Percentiles rank a stretch among this genome's conserved stretches.
phyloP scores from a whole-genome alignment of 2,888 invertebrate species.

The Tinea pellionella region DNA sequence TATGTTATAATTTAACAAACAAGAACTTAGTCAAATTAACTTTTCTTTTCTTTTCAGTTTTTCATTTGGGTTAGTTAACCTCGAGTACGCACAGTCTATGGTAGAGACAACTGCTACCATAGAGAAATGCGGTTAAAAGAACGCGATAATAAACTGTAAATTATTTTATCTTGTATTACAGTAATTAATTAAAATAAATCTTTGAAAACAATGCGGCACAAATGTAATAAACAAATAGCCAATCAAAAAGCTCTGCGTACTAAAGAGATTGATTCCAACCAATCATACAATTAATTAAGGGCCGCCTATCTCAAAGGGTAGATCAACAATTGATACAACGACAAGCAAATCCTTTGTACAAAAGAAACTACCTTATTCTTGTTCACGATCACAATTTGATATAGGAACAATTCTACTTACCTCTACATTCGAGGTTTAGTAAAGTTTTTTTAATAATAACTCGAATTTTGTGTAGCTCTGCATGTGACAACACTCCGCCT shows the following conservation, averaged over 20 bases:
- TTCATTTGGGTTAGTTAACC: too few species aligned
- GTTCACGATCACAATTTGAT: not conserved
- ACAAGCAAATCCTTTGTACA: constrained; percentile 5
- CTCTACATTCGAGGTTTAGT: too few species aligned
- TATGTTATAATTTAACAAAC: too few species aligned
- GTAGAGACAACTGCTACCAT: too few species aligned
- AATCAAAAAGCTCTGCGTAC: not conserved
- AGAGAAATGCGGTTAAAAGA: too few species aligned
- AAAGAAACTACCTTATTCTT: not conserved
- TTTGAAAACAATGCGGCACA: not conserved
- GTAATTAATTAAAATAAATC: not conserved
- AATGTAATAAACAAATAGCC: not conserved
- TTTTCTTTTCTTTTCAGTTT: too few species aligned
- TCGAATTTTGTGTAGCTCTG: too few species aligned
- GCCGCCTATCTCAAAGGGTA: constrained; percentile 5
- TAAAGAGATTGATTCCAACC: constrained; percentile 14
- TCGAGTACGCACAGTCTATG: too few species aligned
- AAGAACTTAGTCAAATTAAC: too few species aligned
- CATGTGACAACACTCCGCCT: too few species aligned
- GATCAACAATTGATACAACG: constrained; percentile 1
- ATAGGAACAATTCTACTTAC: too few species aligned
- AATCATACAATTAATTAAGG: constrained; percentile 16
- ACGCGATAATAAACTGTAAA: not conserved
- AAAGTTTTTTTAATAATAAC: too few species aligned
- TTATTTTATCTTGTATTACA: not conserved